Evolutionary conservation across 2,113 vertebrate species (phyloP).

Genomic region (Chloroceryle aenea): DNA sequence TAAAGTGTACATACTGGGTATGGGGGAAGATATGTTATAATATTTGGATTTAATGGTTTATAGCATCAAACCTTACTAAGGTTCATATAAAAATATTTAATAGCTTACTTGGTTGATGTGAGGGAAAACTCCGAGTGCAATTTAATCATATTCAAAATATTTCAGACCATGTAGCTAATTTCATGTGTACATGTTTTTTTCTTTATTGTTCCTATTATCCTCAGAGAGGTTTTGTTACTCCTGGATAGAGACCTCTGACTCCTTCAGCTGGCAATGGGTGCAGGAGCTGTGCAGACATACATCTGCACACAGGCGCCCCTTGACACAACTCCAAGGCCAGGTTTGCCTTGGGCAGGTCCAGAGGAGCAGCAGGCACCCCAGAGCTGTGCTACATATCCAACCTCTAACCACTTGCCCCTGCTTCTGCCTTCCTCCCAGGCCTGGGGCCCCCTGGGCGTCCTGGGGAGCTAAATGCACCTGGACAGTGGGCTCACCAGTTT

Average conservation of each 20-base stretch:
- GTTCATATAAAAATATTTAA: not conserved
- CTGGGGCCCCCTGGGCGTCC: fast-evolving
- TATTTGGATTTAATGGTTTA: not conserved
- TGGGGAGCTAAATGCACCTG: not conserved
- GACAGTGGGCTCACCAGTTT: not conserved
- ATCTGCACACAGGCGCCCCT: not conserved
- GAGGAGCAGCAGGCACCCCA: not conserved
- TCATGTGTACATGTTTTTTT: not conserved
- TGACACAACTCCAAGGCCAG: fast-evolving
- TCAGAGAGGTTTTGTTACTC: not conserved
- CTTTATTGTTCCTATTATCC: not conserved
- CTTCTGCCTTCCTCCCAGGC: not conserved
- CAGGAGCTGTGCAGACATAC: fast-evolving
- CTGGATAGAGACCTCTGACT: not conserved
- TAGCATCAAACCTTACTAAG: not conserved
- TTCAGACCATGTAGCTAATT: not conserved
- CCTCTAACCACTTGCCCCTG: fast-evolving
- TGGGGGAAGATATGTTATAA: not conserved
- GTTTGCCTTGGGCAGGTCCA: fast-evolving
- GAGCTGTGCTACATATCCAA: not conserved
- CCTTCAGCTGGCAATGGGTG: not conserved
- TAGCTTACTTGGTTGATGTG: not conserved
- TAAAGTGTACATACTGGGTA: not conserved
- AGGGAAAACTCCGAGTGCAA: not conserved
- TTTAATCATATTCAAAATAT: slow-evolving; percentile 18